These are phyloP conservation scores for Prolemur simus DNA, from an alignment of 2,113 vertebrate genomes.

Conservation along the genomic window DNA sequence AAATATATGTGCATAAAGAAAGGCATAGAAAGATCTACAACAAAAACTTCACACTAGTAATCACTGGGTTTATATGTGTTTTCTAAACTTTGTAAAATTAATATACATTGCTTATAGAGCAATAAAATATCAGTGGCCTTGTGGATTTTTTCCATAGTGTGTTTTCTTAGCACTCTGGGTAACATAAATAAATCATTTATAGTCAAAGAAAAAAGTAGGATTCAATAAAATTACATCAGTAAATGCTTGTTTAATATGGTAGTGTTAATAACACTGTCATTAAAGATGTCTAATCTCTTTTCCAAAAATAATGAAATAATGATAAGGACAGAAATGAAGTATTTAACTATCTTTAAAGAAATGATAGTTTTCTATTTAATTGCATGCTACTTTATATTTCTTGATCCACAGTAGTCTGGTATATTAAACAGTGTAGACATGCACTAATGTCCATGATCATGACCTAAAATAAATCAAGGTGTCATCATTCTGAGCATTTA, in stretches of 20 bases:
- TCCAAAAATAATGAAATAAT: not conserved
- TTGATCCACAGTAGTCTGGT: not conserved
- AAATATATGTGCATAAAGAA: not conserved
- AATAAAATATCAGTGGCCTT: not conserved
- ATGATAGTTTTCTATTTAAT: not conserved
- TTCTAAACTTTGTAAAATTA: not conserved
- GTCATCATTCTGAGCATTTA: not conserved
- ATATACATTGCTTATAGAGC: not conserved
- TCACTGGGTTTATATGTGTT: not conserved
- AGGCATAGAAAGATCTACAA: not conserved
- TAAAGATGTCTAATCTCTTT: not conserved
- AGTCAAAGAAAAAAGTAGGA: not conserved
- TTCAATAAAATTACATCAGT: not conserved
- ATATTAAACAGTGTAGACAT: not conserved
- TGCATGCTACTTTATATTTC: not conserved
- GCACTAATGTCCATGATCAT: not conserved
- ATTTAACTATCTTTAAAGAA: constrained; percentile 8
- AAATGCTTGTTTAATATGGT: constrained; percentile 4
- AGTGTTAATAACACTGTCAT: not conserved
- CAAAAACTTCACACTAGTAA: not conserved
- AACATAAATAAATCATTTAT: not conserved
- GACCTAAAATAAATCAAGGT: not conserved
- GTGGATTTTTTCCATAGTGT: not conserved
- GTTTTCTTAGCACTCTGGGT: not conserved
- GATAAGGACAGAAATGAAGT: not conserved